Evolutionary conservation across 35 echinoderm and acorn worm species (phyloP), one percentile per base, ranked within the genome.

Genomic region (Ptychodera flava): DNA sequence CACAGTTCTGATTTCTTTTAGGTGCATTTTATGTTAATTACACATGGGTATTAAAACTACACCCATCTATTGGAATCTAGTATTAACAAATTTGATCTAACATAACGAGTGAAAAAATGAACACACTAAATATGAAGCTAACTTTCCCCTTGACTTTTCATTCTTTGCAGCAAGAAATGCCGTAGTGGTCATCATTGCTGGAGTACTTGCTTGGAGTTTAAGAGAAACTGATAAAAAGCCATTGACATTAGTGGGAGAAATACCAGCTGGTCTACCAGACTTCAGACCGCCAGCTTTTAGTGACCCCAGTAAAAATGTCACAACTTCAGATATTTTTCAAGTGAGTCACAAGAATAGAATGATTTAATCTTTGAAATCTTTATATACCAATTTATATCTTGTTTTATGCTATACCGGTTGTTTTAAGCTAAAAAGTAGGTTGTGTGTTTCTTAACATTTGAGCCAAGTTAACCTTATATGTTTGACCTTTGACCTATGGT

Each of bases 121-220:
- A n/a, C n/a, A n/a, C n/a, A n/a, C n/a, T n/a, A n/a, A n/a, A n/a
- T n/a, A n/a, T n/a, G n/a, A n/a, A n/a, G n/a, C n/a, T n/a, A n/a
- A n/a, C n/a, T n/a, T n/a, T n/a, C n/a, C n/a, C n/a, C n/a, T n/a
- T n/a, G n/a, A 15, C 64, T 85, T 37, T 84, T 85, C 85, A 34
- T 77, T 78, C 28, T 88, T 79, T 80, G 0, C 37, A 95, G 94
- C 90, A 52, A 83, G 90, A 16, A 95, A 95, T 88, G 94, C 94
- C 2, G 76, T 95, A 29, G 82, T 95, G n/a, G 88, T 95, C 0
- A 33, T 82, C 10, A 37, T 79, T 16, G 81, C 87, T 14, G 79
- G 80, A 15, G 38, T 95, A 28, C 31, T 95, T 80, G 94, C 94
- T 1, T 87, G 35, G 28, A 38, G 86, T 15, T 82, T 95, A 36